phyloP scores from a whole-genome alignment of 1,140 invertebrate species.

The Hyles vespertilio region DNA sequence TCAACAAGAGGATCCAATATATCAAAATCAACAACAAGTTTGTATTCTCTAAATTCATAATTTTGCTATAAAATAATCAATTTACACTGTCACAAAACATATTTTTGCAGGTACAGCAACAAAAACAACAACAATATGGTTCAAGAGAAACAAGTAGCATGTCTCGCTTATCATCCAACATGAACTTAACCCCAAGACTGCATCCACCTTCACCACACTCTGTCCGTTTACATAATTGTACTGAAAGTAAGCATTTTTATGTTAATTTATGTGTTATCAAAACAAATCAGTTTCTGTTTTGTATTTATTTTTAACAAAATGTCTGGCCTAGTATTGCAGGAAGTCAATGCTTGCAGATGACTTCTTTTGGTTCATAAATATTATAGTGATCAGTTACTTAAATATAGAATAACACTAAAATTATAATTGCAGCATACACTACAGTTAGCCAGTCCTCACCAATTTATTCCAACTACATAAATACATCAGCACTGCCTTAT shows the following conservation, averaged over 20 bases:
- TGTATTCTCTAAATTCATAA: background rate
- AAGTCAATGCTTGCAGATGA: too few relatives aligned
- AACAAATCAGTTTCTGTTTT: too few relatives aligned
- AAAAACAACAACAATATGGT: slow-evolving; percentile 66
- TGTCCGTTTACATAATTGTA: slow-evolving; percentile 51
- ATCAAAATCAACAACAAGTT: slow-evolving; percentile 74
- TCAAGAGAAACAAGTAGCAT: slow-evolving; percentile 64
- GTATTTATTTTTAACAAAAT: too few relatives aligned
- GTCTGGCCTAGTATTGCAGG: too few relatives aligned
- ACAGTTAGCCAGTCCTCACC: slow-evolving; percentile 73
- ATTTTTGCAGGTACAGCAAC: slow-evolving; percentile 53
- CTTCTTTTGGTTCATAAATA: too few relatives aligned
- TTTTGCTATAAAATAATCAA: too few relatives aligned
- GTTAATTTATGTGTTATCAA: too few relatives aligned
- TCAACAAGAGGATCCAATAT: slow-evolving; percentile 69
- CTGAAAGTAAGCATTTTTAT: slow-evolving; percentile 46
- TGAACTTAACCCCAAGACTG: slow-evolving; percentile 53
- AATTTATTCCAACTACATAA: slow-evolving; percentile 77
- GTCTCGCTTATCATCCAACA: slow-evolving; percentile 54
- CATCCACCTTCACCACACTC: slow-evolving; percentile 63
- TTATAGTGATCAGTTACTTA: too few relatives aligned
- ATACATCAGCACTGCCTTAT: slow-evolving; percentile 67
- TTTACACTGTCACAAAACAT: too few relatives aligned
- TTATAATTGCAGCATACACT: slow-evolving; percentile 60
- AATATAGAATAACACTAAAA: too few relatives aligned